These are phyloP conservation scores for Hemicentrotus pulcherrimus DNA, from an alignment of 35 echinoderm and acorn worm genomes.

Conservation along the genomic window DNA sequence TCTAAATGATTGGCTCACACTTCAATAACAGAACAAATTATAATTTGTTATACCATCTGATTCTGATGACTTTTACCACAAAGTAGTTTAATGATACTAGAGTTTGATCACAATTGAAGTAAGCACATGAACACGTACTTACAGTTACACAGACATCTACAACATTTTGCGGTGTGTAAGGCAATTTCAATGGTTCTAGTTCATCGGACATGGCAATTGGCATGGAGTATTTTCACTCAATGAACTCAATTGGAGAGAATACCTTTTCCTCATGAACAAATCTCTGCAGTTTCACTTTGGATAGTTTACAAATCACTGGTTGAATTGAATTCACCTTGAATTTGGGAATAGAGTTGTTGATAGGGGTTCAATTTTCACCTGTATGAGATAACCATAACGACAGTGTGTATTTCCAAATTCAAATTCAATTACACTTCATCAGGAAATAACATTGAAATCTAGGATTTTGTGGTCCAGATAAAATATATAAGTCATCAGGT, in stretches of 20 bases:
- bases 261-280: not conserved
- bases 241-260: not conserved
- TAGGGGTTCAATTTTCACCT: not conserved
- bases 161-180: not conserved
- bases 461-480: not conserved
- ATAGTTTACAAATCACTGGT: not conserved
- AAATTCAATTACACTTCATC: not conserved
- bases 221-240: not conserved
- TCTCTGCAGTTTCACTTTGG: not conserved
- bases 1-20: too few species aligned
- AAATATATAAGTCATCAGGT: not conserved
- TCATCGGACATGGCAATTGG: not conserved
- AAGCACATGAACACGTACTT: not conserved
- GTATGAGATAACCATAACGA: not conserved
- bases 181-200: not conserved
- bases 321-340: not conserved
- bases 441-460: not conserved
- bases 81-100: not conserved
- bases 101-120: not conserved
- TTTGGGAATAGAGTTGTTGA: not conserved
- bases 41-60: too few species aligned
- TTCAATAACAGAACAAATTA: too few species aligned
- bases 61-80: too few species aligned
- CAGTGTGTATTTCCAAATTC: not conserved
- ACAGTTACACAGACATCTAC: not conserved